Evolutionary conservation across 2,113 vertebrate species (phyloP).

Genomic region (Chaenocephalus aceratus): DNA sequence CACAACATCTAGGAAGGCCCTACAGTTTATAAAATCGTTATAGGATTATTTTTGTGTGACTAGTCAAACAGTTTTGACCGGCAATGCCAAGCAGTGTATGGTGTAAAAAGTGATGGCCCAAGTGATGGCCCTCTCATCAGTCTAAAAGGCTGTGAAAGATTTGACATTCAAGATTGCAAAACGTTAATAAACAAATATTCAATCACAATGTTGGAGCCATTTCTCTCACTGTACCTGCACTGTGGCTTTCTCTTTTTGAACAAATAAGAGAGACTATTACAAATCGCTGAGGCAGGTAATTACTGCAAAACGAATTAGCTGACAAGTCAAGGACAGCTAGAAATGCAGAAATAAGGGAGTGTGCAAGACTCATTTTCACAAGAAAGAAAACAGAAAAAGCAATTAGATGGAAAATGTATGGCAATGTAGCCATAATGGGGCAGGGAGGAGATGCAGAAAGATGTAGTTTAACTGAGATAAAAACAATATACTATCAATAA

Average conservation of each 20-base stretch:
- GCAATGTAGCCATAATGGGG: conserved; percentile 43
- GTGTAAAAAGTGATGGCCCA: background rate
- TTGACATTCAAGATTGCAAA: background rate
- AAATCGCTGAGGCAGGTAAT: conserved; percentile 80
- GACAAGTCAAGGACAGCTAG: conserved; percentile 76
- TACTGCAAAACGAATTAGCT: conserved; percentile 82
- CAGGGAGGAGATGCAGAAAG: conserved; percentile 50
- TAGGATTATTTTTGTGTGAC: no score
- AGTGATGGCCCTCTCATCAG: conserved; percentile 4
- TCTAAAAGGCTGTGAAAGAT: background rate
- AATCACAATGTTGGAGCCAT: conserved; percentile 1
- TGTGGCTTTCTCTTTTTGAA: background rate
- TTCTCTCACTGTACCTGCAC: conserved; percentile 34
- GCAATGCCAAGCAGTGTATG: no score
- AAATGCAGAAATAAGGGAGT: conserved; percentile 52
- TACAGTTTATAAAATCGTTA: no score
- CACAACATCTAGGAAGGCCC: no score
- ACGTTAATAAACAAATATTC: background rate
- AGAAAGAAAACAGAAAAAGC: conserved; percentile 28
- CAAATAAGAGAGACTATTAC: conserved; percentile 64
- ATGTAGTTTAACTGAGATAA: conserved; percentile 73
- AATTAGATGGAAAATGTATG: conserved; percentile 70
- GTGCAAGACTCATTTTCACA: background rate
- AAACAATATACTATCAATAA: conserved; percentile 32
- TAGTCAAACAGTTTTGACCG: no score